Evolutionary conservation across 2,797 vertebrate genomes (phyloP).

Genomic region (Echiichthys vipera): DNA sequence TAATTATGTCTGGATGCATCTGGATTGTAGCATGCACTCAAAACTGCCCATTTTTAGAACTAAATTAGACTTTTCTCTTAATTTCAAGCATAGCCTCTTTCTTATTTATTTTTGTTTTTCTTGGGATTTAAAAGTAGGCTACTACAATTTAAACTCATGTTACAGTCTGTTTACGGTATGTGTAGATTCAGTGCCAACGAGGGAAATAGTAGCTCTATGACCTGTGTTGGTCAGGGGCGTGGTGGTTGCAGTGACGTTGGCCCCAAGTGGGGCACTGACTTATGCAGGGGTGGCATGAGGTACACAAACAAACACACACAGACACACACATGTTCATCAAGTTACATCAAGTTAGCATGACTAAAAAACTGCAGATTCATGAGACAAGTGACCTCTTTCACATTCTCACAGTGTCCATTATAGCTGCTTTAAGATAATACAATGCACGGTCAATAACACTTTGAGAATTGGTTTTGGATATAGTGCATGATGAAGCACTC

Average conservation of each 20-base stretch:
- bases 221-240: not conserved
- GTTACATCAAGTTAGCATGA: no score
- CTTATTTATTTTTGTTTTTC: conserved; percentile 14
- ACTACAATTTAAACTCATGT: not conserved
- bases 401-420: not conserved
- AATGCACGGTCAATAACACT: not conserved
- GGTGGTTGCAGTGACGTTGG: no score
- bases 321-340: no score
- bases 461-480: not conserved
- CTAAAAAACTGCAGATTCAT: no score
- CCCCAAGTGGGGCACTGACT: no score
- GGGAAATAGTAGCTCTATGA: conserved; percentile 6
- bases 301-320: no score
- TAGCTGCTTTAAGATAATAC: not conserved
- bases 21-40: conserved; percentile 22
- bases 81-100: conserved; percentile 11
- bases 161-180: not conserved
- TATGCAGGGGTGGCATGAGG: no score
- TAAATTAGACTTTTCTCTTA: conserved; percentile 40
- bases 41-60: conserved; percentile 26
- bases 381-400: not conserved
- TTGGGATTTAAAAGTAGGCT: conserved; percentile 11
- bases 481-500: not conserved
- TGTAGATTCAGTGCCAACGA: conserved; percentile 14
- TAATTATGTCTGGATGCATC: conserved; percentile 59